Evolutionary conservation across 2,888 invertebrate genomes (phyloP), one percentile per base, ranked within the genome.

Genomic region (Acholoe squamosa): DNA sequence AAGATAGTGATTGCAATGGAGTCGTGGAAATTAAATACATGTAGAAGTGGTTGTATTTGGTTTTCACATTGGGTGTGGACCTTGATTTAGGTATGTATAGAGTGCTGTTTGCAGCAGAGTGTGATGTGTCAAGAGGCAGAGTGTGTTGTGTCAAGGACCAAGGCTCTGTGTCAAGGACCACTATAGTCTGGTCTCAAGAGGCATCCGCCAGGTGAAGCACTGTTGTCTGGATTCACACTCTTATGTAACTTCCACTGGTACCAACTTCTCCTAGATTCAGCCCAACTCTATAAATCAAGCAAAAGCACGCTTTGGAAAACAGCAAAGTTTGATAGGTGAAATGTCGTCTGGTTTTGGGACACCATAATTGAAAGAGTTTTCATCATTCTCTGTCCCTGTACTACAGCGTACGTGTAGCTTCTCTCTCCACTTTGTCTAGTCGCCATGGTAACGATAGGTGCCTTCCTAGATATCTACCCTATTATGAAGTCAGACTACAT

Each of bases 181-280:
- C 61, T n/a, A 7, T 61, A 3, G 61, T 61, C 61, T 61, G 61
- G 61, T 19, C 19, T 61, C 61, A n/a, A 61, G 61, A n/a, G n/a
- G 61, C 61, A 19, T n/a, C n/a, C 61, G 22, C 61, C 61, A 61
- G 22, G 19, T 61, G 22, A 61, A 61, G 61, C 61, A 19, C 61
- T n/a, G 61, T n/a, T 61, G 61, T 61, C 61, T 61, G 61, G 61
- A 3, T 61, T 61, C 61, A 7, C 61, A n/a, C 61, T 61, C 61
- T 61, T 61, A 61, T n/a, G 61, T 19, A 61, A 61, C 61, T n/a
- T 61, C 14, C 61, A 61, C 61, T 61, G 61, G 61, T 61, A 61
- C n/a, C 61, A 7, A 61, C 22, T 43, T n/a, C 43, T 7, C 43
- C 43, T 10, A 43, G 43, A 43, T 43, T 43, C 3, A 43, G 5